A percentile compares a stretch with the other conserved stretches of the same genome.
phyloP scores from a whole-genome alignment of 2,113 vertebrate genomes.

The Poecilia latipinna region DNA sequence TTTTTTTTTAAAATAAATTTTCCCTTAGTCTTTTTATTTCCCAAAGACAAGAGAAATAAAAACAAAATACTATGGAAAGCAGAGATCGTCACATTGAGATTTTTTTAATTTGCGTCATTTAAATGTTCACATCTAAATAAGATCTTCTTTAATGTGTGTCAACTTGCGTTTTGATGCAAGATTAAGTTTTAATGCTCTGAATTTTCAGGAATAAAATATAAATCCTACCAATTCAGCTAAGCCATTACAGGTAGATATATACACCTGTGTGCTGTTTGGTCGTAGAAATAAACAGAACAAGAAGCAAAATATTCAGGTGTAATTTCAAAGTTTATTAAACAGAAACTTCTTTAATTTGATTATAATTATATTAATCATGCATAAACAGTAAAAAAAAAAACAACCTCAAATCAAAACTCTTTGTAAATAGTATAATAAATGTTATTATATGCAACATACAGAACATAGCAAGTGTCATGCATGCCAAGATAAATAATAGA shows the following conservation, averaged over 20 bases:
- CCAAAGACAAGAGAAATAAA: no score
- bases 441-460: constrained; percentile 56
- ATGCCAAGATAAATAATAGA: constrained; percentile 70
- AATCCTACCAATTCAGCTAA: neutral
- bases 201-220: neutral
- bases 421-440: constrained; percentile 64
- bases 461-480: constrained; percentile 66
- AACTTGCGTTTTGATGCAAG: no score
- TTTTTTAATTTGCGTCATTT: no score
- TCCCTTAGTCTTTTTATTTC: no score
- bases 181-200: neutral
- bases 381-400: constrained; percentile 67
- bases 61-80: neutral
- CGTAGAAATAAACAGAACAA: neutral
- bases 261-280: neutral
- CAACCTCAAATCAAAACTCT: constrained; percentile 59
- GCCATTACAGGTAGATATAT: neutral
- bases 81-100: neutral
- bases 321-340: constrained; percentile 71
- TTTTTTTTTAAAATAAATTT: no score
- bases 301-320: constrained; percentile 11
- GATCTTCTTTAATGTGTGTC: no score
- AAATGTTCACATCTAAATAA: no score
- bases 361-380: constrained; percentile 72
- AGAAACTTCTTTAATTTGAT: constrained; percentile 69